Conservation (phyloP, 2,113 vertebrate species). For the Pterocles gutturalis region DNA sequence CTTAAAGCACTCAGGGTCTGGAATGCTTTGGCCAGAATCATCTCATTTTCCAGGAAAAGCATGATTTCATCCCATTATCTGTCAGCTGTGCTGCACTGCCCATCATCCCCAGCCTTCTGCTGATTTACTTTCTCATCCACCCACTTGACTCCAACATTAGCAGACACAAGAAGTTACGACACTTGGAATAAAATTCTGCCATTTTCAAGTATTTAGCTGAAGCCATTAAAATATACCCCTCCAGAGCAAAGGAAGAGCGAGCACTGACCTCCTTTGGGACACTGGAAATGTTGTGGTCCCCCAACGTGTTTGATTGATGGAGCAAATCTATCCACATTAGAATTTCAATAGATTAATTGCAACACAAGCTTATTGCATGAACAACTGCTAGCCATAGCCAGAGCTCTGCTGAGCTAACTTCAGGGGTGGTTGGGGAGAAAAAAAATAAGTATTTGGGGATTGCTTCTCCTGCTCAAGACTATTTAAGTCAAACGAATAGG, state of each 20-base stretch:
- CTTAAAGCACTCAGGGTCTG: not conserved
- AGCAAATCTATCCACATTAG: not conserved
- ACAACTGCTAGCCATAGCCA: not conserved
- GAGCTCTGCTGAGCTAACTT: not conserved
- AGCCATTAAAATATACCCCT: not conserved
- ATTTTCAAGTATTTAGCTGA: not conserved
- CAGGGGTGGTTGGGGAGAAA: not conserved
- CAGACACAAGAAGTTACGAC: not conserved
- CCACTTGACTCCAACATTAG: not conserved
- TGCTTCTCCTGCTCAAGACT: not conserved
- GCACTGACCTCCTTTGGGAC: not conserved
- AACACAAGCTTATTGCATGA: not conserved
- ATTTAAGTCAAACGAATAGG: not conserved
- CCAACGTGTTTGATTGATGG: rapidly evolving
- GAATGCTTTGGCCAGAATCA: conserved; percentile 32
- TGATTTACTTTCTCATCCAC: conserved; percentile 22
- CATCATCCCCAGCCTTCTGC: not conserved
- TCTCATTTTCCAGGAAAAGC: conserved; percentile 63
- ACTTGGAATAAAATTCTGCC: not conserved
- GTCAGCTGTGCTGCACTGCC: conserved; percentile 48
- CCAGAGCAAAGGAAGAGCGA: not conserved
- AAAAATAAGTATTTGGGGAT: not conserved
- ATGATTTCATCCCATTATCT: conserved; percentile 61
- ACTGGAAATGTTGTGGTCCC: not conserved
- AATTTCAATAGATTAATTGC: not conserved